Evolutionary conservation across 2,888 invertebrate species (phyloP).

Genomic region (Erebia palarica): DNA sequence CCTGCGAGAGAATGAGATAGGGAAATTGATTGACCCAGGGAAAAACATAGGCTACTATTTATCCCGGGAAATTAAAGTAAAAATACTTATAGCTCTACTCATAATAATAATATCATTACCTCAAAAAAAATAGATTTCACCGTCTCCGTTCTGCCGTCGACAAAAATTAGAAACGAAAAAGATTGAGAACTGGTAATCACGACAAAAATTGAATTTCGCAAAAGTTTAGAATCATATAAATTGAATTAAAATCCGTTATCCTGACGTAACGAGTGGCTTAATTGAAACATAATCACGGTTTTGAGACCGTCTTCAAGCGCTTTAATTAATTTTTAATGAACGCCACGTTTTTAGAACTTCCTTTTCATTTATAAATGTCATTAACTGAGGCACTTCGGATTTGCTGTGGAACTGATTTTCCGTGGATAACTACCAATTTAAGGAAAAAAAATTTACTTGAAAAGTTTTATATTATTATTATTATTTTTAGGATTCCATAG

Average conservation of each 20-base stretch:
- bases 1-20: too few species aligned
- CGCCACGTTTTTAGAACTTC: slow-evolving; percentile 19
- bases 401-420: background rate
- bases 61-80: too few species aligned
- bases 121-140: too few species aligned
- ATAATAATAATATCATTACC: too few species aligned
- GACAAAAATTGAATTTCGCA: background rate
- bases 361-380: slow-evolving; percentile 8
- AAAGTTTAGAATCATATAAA: slow-evolving; percentile 7
- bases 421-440: too few species aligned
- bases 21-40: too few species aligned
- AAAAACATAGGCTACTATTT: too few species aligned
- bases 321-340: slow-evolving; percentile 27
- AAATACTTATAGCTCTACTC: too few species aligned
- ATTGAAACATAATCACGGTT: slow-evolving; percentile 27
- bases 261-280: slow-evolving; percentile 17
- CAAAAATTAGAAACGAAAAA: background rate
- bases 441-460: too few species aligned
- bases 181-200: background rate
- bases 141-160: too few species aligned
- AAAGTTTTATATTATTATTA: too few species aligned
- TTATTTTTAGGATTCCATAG: too few species aligned
- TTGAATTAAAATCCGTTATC: slow-evolving; percentile 17
- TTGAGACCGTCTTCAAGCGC: slow-evolving; percentile 12
- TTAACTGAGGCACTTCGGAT: background rate